phyloP scores from a whole-genome alignment of 2,113 vertebrate genomes.

The Perca schrenkii region DNA sequence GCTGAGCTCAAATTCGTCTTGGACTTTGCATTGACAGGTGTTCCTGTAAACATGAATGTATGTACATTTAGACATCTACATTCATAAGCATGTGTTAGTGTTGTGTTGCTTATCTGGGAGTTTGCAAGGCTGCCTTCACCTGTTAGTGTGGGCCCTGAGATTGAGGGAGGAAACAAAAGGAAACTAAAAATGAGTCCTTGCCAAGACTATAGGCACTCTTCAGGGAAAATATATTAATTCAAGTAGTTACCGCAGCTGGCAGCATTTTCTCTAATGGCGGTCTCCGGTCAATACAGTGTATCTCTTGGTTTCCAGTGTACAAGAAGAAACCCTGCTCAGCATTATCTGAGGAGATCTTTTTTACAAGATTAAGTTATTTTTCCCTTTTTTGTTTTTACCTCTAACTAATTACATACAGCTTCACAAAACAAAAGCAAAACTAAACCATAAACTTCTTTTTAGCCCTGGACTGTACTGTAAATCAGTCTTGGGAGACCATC shows the following conservation, averaged over 20 bases:
- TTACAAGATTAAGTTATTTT: slow-evolving; percentile 8
- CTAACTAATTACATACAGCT: neutral
- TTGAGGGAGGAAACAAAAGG: neutral
- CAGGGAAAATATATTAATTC: neutral
- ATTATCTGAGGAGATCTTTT: slow-evolving; percentile 28
- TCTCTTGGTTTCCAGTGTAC: neutral
- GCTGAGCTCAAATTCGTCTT: slow-evolving; percentile 22
- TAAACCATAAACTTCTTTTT: too few relatives aligned
- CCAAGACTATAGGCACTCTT: neutral
- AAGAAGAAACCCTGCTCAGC: neutral
- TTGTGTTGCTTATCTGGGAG: neutral
- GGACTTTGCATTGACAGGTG: slow-evolving; percentile 17
- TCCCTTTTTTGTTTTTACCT: neutral
- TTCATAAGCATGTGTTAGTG: slow-evolving; percentile 20
- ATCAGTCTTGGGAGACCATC: too few relatives aligned
- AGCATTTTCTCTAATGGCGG: neutral
- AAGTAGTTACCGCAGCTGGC: neutral
- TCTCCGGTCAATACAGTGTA: neutral
- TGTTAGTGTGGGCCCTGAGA: neutral
- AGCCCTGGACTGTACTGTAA: too few relatives aligned
- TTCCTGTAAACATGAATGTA: slow-evolving; percentile 4
- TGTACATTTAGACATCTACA: slow-evolving; percentile 28
- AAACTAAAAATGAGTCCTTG: neutral
- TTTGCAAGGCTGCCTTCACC: neutral
- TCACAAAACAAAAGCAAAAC: too few relatives aligned